phyloP scores from a whole-genome alignment of 2,113 vertebrate genomes.

The Taurulus bubalis region DNA sequence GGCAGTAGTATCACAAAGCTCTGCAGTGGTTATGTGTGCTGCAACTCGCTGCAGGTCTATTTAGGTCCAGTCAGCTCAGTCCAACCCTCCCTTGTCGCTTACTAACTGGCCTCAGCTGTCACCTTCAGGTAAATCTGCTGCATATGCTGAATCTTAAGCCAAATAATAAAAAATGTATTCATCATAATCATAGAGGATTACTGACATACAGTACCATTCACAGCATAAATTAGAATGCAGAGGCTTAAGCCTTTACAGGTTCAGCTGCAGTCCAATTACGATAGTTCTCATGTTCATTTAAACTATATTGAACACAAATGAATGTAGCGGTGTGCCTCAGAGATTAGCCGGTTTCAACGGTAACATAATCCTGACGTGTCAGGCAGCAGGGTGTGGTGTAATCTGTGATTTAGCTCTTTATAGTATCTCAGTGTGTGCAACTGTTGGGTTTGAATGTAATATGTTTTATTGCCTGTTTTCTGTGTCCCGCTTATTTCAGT shows the following conservation, averaged over 20 bases:
- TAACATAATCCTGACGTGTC: slow-evolving; percentile 53
- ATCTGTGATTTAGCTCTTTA: slow-evolving; percentile 55
- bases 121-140: slow-evolving; percentile 45
- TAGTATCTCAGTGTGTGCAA: neutral
- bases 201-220: slow-evolving; percentile 3
- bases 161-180: slow-evolving; percentile 14
- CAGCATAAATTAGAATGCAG: slow-evolving; percentile 4
- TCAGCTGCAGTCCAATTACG: slow-evolving; percentile 22
- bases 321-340: slow-evolving; percentile 26
- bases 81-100: slow-evolving; percentile 20
- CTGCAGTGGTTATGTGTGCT: slow-evolving; percentile 43
- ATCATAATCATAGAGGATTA: slow-evolving; percentile 26
- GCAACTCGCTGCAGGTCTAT: slow-evolving; percentile 45
- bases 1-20: slow-evolving; percentile 16
- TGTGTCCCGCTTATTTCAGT: neutral
- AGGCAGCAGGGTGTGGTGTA: slow-evolving; percentile 49
- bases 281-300: slow-evolving; percentile 27
- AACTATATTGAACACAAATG: neutral
- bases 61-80: slow-evolving; percentile 37
- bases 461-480: neutral
- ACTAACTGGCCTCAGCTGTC: slow-evolving; percentile 29
- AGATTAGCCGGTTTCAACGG: slow-evolving; percentile 54
- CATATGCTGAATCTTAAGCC: slow-evolving; percentile 25
- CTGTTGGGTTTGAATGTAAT: neutral
- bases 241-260: slow-evolving; percentile 28